Percentiles rank a stretch among this genome's conserved stretches.
Evolutionary conservation across 2,888 invertebrate species (phyloP).

Genomic region (Ctenicera cuprea): DNA sequence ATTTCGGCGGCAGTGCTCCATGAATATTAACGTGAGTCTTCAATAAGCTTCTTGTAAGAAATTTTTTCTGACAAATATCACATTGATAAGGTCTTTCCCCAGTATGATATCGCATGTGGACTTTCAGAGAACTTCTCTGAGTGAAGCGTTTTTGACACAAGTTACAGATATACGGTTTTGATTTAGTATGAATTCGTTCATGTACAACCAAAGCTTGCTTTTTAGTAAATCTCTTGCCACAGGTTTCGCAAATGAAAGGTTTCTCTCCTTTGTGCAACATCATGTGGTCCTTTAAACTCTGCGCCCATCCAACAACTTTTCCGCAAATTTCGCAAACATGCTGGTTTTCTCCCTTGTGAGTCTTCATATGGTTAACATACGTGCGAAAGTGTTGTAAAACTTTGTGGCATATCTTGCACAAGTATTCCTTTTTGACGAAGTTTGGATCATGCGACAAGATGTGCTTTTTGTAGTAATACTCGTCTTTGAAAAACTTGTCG

Average conservation of each 20-base stretch:
- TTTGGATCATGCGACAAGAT: conserved; percentile 50
- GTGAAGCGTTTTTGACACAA: conserved; percentile 75
- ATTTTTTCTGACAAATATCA: conserved; percentile 27
- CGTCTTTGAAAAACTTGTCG: conserved; percentile 72
- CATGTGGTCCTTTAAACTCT: conserved; percentile 64
- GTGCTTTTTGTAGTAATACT: conserved; percentile 56
- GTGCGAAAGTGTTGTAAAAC: conserved; percentile 3
- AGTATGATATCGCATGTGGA: conserved; percentile 69
- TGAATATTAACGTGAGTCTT: conserved; percentile 24
- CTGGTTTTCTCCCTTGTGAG: conserved; percentile 39
- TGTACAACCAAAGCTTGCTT: conserved; percentile 67
- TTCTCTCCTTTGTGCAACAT: conserved; percentile 65
- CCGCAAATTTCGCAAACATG: conserved; percentile 66
- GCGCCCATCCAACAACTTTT: conserved; percentile 63
- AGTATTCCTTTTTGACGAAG: conserved; percentile 45
- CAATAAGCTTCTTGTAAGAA: conserved; percentile 17
- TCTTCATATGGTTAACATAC: conserved; percentile 47
- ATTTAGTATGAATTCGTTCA: conserved; percentile 68
- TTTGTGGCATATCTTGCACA: conserved; percentile 55
- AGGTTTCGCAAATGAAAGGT: conserved; percentile 64
- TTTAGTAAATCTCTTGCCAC: conserved; percentile 64
- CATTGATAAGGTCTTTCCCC: conserved; percentile 58
- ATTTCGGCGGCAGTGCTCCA: conserved; percentile 37
- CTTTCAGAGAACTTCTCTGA: conserved; percentile 74
- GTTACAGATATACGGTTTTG: conserved; percentile 68